These are phyloP conservation scores for Mercenaria mercenaria DNA, from an alignment of 1,140 invertebrate species.

Conservation along the genomic window DNA sequence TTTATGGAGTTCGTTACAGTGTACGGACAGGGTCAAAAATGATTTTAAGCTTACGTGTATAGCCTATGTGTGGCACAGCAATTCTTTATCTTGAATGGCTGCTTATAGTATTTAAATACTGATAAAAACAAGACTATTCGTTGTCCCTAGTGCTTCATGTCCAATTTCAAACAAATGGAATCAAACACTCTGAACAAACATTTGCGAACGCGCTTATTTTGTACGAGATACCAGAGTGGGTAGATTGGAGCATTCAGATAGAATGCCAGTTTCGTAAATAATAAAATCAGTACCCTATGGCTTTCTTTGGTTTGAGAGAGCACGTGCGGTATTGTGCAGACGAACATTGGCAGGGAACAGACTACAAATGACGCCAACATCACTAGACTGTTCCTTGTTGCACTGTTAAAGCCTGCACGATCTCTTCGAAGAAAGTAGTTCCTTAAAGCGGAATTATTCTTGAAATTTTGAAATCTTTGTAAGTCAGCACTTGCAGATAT, in stretches of 20 bases:
- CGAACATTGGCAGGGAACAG: slow-evolving; percentile 75
- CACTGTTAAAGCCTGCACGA: slow-evolving; percentile 70
- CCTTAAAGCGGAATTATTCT: slow-evolving; percentile 68
- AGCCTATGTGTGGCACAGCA: too few relatives aligned
- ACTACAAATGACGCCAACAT: slow-evolving; percentile 76
- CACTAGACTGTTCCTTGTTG: slow-evolving; percentile 77
- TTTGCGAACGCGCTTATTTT: slow-evolving; percentile 77
- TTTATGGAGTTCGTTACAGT: too few relatives aligned
- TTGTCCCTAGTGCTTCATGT: slow-evolving; percentile 50
- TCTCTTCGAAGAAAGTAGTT: slow-evolving; percentile 72
- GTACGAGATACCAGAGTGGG: slow-evolving; percentile 79
- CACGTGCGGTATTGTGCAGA: slow-evolving; percentile 71
- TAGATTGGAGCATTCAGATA: slow-evolving; percentile 76
- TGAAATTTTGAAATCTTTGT: slow-evolving; percentile 70
- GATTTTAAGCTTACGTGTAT: too few relatives aligned
- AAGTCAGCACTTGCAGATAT: slow-evolving; percentile 76
- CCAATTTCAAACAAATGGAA: slow-evolving; percentile 51
- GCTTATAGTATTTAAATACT: too few relatives aligned
- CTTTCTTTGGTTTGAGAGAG: slow-evolving; percentile 36
- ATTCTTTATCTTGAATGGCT: too few relatives aligned
- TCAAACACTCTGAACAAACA: slow-evolving; percentile 74
- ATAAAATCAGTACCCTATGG: slow-evolving; percentile 61
- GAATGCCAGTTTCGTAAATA: slow-evolving; percentile 74
- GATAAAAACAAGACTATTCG: too few relatives aligned
- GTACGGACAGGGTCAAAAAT: too few relatives aligned